Percentiles rank a stretch among this genome's conserved stretches.
phyloP scores from a whole-genome alignment of 2,888 invertebrate species.

The Drosophila subquinaria region DNA sequence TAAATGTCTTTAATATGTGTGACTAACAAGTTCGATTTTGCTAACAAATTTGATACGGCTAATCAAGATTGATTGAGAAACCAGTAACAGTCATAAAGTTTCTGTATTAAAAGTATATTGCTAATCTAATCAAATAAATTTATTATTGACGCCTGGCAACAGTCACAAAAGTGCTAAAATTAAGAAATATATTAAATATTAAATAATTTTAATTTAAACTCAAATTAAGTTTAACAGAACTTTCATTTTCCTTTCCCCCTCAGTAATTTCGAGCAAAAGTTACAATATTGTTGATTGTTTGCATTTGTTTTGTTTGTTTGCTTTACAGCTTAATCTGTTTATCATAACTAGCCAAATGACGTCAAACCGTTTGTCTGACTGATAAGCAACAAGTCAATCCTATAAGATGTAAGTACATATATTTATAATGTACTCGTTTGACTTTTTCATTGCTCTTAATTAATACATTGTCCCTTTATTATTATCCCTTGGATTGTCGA shows the following conservation, averaged over 20 bases:
- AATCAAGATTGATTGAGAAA: constrained; percentile 53
- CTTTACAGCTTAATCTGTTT: constrained; percentile 14
- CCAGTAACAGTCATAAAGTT: constrained; percentile 28
- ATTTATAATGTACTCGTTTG: constrained; percentile 1
- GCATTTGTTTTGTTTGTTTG: constrained; percentile 14
- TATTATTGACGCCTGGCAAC: constrained; percentile 43
- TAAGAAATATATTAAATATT: constrained; percentile 12
- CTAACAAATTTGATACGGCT: constrained; percentile 31
- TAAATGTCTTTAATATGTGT: constrained; percentile 2
- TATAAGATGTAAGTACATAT: neutral
- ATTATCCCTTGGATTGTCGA: neutral
- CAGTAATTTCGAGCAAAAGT: neutral
- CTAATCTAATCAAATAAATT: constrained; percentile 62
- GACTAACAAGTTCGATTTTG: constrained; percentile 24
- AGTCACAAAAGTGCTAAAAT: constrained; percentile 1
- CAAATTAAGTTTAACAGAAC: neutral
- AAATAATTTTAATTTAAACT: neutral
- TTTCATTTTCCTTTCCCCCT: neutral
- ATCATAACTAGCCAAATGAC: constrained; percentile 21
- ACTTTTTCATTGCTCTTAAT: constrained; percentile 1
- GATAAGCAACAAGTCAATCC: constrained; percentile 16
- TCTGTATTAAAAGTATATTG: constrained; percentile 25
- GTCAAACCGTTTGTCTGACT: constrained; percentile 26
- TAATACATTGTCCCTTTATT: constrained; percentile 7
- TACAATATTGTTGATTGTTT: constrained; percentile 6